These are phyloP conservation scores for Noctilio leporinus DNA, from an alignment of 2,113 vertebrate species.

Conservation along the genomic window DNA sequence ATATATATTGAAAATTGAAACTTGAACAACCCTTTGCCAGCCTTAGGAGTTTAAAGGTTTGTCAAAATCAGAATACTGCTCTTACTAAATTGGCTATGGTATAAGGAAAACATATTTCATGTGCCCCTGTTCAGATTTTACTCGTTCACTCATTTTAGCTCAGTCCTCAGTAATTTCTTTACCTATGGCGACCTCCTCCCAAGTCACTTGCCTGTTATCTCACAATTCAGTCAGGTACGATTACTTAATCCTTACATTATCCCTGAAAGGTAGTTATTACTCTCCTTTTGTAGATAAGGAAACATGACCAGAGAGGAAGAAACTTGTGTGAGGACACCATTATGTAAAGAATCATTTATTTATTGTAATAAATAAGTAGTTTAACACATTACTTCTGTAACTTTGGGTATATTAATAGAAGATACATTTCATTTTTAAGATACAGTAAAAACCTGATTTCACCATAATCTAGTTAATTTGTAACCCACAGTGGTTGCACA, in stretches of 20 bases:
- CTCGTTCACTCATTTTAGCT: not conserved
- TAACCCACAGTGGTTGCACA: not conserved
- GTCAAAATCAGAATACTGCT: not conserved
- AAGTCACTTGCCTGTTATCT: not conserved
- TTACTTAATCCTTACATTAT: not conserved
- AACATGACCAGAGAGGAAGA: not conserved
- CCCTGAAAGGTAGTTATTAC: not conserved
- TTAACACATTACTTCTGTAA: not conserved
- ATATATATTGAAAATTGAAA: not conserved
- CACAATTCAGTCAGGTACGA: not conserved
- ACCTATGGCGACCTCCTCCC: not conserved
- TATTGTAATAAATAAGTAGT: no score
- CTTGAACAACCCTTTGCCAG: not conserved
- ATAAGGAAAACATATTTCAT: not conserved
- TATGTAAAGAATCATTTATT: not conserved
- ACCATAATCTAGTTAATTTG: not conserved
- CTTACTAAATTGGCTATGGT: not conserved
- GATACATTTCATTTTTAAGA: not conserved
- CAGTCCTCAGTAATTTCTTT: not conserved
- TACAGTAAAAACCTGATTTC: not conserved
- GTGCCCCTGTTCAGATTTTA: not conserved
- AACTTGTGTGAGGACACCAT: not conserved
- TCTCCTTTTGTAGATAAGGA: not conserved
- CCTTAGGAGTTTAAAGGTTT: conserved; percentile 8
- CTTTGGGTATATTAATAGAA: not conserved